These are phyloP conservation scores for Pocillopora grandis DNA, from an alignment of 92 coral and sea anemone species.

Conservation along the genomic window DNA sequence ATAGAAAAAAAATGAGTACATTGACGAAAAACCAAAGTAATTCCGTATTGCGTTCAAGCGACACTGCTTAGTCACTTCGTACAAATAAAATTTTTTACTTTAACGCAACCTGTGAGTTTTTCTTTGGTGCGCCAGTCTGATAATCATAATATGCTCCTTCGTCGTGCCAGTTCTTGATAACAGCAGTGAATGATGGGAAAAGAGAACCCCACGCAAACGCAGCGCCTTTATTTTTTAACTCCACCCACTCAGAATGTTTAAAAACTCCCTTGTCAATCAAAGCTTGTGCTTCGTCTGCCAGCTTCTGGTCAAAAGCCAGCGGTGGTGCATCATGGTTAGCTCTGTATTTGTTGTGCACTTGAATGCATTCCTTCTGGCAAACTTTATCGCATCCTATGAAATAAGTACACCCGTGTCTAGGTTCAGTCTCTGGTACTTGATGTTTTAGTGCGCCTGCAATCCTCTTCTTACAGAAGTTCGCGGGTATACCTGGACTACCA, in stretches of 20 bases:
- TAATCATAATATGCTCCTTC: constrained; percentile 45
- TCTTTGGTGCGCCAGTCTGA: constrained; percentile 37
- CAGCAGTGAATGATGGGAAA: constrained; percentile 67
- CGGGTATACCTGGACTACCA: no score
- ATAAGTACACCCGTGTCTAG: not conserved
- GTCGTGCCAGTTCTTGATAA: constrained; percentile 49
- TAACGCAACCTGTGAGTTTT: constrained; percentile 23
- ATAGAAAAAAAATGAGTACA: no score
- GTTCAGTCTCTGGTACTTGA: not conserved
- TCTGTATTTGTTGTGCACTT: constrained; percentile 52
- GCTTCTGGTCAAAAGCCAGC: constrained; percentile 42
- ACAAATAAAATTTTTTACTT: no score
- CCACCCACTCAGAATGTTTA: constrained; percentile 64
- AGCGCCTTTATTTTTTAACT: constrained; percentile 38
- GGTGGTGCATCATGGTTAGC: constrained; percentile 54
- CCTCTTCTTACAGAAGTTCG: no score
- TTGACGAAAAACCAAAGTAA: no score
- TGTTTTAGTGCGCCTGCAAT: no score
- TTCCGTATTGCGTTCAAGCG: no score
- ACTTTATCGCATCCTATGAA: constrained; percentile 47
- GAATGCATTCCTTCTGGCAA: constrained; percentile 58
- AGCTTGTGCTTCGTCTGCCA: constrained; percentile 58
- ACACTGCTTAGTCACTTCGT: no score
- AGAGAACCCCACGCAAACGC: constrained; percentile 69
- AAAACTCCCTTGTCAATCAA: constrained; percentile 62